These are phyloP conservation scores for Drosophila borborema DNA, from an alignment of 2,888 invertebrate species.

Conservation along the genomic window DNA sequence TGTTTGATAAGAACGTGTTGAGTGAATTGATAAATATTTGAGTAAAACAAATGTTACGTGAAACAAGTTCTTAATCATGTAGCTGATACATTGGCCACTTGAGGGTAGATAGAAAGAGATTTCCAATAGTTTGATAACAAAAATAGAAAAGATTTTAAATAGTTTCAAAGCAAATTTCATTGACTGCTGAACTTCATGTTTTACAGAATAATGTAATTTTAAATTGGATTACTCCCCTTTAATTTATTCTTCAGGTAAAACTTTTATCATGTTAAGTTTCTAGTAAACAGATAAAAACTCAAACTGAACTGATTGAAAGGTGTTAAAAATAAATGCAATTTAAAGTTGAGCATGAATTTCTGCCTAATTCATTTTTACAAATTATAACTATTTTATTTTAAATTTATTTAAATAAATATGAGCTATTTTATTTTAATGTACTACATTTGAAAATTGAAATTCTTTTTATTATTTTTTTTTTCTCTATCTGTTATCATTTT, in stretches of 20 bases:
- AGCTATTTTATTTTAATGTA: too few species aligned
- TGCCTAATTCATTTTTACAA: too few species aligned
- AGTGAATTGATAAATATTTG: slow-evolving; percentile 46
- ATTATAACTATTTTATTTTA: too few species aligned
- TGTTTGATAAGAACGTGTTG: slow-evolving; percentile 52
- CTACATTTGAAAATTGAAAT: too few species aligned
- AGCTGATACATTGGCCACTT: slow-evolving; percentile 7
- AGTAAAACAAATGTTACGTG: slow-evolving; percentile 23
- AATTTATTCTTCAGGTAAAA: not conserved
- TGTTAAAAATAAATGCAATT: too few species aligned
- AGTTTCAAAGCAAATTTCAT: not conserved
- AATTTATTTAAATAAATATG: too few species aligned
- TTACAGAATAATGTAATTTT: not conserved
- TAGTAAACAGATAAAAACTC: not conserved
- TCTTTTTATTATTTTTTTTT: not conserved
- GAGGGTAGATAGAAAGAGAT: not conserved
- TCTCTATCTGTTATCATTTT: not conserved
- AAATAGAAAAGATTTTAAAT: not conserved
- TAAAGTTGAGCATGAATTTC: too few species aligned
- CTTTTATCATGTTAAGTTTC: not conserved
- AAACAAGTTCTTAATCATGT: slow-evolving; percentile 15
- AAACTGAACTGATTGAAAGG: not conserved
- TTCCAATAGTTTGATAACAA: not conserved
- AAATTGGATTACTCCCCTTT: not conserved
- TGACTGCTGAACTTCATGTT: not conserved